Conservation (phyloP, 2,888 invertebrate species). For the Zootermopsis nevadensis region DNA sequence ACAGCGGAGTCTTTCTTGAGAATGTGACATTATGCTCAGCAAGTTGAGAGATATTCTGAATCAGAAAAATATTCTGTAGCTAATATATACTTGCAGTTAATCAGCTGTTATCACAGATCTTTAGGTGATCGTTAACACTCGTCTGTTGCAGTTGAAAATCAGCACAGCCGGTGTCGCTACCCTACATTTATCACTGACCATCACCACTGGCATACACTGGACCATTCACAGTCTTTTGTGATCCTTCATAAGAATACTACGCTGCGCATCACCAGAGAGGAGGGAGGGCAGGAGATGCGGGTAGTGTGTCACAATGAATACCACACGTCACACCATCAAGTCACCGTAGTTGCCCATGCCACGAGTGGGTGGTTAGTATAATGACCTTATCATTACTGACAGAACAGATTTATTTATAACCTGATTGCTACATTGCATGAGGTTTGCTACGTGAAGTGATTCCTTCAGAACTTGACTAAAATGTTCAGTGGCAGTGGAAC, state of each 20-base stretch:
- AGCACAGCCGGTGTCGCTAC: conserved; percentile 81
- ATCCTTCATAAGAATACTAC: conserved; percentile 81
- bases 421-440: too few relatives aligned
- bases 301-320: conserved; percentile 70
- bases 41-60: too few relatives aligned
- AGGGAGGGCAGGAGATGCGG: conserved; percentile 66
- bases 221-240: conserved; percentile 77
- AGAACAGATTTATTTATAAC: too few relatives aligned
- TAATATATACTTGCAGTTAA: too few relatives aligned
- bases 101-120: too few relatives aligned
- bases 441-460: too few relatives aligned
- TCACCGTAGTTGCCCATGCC: conserved; percentile 75
- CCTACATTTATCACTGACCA: conserved; percentile 83
- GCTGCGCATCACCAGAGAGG: conserved; percentile 67
- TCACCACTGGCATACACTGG: conserved; percentile 83
- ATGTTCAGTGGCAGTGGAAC: too few relatives aligned
- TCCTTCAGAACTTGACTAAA: too few relatives aligned
- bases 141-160: conserved; percentile 74
- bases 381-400: too few relatives aligned
- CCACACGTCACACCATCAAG: conserved; percentile 56
- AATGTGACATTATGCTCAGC: too few relatives aligned
- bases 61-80: too few relatives aligned
- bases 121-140: neutral
- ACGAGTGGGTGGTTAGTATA: conserved; percentile 79
- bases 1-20: too few relatives aligned